Evolutionary conservation across 2,113 vertebrate species (phyloP).

Genomic region (Archocentrus centrarchus): DNA sequence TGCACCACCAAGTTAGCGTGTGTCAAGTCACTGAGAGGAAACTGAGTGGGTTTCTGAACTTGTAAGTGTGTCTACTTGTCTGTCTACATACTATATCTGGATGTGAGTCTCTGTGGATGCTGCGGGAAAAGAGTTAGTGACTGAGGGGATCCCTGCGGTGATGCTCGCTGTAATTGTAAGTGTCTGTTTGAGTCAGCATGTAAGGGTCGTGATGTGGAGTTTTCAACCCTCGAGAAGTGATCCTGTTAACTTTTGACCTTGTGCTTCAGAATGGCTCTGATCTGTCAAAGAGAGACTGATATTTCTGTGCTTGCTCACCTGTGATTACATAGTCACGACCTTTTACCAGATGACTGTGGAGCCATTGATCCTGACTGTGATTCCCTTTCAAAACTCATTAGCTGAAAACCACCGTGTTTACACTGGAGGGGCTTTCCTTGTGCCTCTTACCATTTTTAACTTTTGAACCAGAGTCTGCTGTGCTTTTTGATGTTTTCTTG

Average conservation of each 20-base stretch:
- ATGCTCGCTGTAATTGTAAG: conserved; percentile 20
- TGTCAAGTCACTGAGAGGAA: neutral
- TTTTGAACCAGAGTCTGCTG: neutral
- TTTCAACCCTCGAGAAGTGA: conserved; percentile 1
- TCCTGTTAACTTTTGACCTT: conserved; percentile 50
- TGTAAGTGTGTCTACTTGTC: conserved; percentile 9
- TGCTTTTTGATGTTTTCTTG: conserved; percentile 18
- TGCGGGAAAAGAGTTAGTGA: conserved; percentile 27
- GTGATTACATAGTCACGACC: conserved; percentile 12
- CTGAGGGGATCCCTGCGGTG: conserved; percentile 44
- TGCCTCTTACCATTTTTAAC: neutral
- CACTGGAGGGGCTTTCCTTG: neutral
- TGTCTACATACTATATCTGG: conserved; percentile 32
- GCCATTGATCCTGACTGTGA: conserved; percentile 40
- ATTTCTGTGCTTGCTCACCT: neutral
- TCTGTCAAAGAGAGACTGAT: neutral
- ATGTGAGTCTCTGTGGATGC: conserved; percentile 27
- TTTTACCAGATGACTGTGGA: neutral
- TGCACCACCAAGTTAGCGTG: neutral
- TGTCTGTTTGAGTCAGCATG: conserved; percentile 31
- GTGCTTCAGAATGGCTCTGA: neutral
- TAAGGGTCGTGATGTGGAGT: conserved; percentile 11
- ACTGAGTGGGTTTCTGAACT: neutral
- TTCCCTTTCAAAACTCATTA: conserved; percentile 27
- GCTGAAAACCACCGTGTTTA: neutral